Evolutionary conservation across 2,888 invertebrate species (phyloP), one percentile per base, ranked within the genome.

Genomic region (Lochmaea crataegi): DNA sequence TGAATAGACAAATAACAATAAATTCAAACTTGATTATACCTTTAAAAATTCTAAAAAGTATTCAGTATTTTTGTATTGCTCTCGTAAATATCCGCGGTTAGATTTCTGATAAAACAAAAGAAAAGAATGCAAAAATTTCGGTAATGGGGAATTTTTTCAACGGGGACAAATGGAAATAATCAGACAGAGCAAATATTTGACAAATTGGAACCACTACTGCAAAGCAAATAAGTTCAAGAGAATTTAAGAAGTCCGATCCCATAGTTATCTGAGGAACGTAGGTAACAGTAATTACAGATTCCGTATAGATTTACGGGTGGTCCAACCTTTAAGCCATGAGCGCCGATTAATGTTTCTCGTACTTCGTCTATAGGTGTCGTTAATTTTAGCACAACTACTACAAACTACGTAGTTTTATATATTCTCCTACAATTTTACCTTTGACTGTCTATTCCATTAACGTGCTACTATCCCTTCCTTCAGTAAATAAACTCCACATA

Each of bases 221-320:
- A 76, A 77, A 73, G 75, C 75, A 76, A 77, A 78, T 78, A 77
- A 73, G 67, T 73, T 73, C 68, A 72, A 72, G n/a, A 75, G 75
- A 76, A 77, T 77, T 79, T 73, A 76, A 76, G 74, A 69, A 75
- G 68, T 64, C 72, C 65, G 66, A 51, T 51, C 68, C 65, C 70
- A 71, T 65, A 74, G 75, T 75, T 75, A 82, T 82, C 71, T 75
- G 65, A 73, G 66, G 80, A 80, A 81, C 79, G 79, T 80, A 78
- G 80, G 77, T 78, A 72, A 72, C 75, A 79, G 80, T 80, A 80
- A 82, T 81, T 80, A 81, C 77, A 76, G 77, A 79, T 82, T 81
- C 80, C 77, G 78, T 78, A 78, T 81, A 80, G 76, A 77, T 77
- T 78, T 78, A 77, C 77, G 81, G 82, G 82, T 82, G 82, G 82